Conservation (phyloP, 2,797 vertebrate genomes). For the Protonibea diacanthus region DNA sequence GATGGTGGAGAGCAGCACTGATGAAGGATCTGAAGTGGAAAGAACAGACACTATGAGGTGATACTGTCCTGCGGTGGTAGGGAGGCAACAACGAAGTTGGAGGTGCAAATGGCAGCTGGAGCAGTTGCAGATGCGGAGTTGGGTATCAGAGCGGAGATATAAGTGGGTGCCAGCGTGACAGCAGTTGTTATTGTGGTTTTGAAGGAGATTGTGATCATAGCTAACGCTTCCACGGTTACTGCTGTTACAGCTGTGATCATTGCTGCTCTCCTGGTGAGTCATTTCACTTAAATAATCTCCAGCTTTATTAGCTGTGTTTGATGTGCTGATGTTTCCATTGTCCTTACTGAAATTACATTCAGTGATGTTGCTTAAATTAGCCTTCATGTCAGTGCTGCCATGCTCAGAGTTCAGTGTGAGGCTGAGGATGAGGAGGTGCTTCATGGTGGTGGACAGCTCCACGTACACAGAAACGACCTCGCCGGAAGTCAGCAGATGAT, state of each 20-base stretch:
- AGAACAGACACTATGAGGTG: constrained; percentile 35
- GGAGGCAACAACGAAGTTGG: constrained; percentile 18
- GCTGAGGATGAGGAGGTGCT: constrained; percentile 43
- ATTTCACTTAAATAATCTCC: neutral
- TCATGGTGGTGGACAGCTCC: constrained; percentile 55
- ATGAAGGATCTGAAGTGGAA: constrained; percentile 19
- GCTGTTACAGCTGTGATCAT: neutral
- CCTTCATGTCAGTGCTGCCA: neutral
- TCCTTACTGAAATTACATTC: neutral
- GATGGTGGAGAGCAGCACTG: constrained; percentile 23
- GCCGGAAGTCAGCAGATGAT: constrained; percentile 25
- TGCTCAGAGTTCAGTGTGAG: constrained; percentile 17
- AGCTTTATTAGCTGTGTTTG: neutral
- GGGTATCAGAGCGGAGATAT: neutral
- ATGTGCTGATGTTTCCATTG: neutral
- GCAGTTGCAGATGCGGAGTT: constrained; percentile 1
- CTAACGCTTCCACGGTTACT: constrained; percentile 10
- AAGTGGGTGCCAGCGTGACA: constrained; percentile 2
- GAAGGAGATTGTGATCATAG: neutral
- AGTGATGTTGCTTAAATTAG: neutral
- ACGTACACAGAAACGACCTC: constrained; percentile 40
- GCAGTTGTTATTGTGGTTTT: neutral
- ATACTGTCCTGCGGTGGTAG: constrained; percentile 38
- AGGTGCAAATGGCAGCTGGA: constrained; percentile 61
- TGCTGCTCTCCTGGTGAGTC: neutral